Evolutionary conservation across 2,797 vertebrate genomes (phyloP), one percentile per base, ranked within the genome.

Genomic region (Astyanax mexicanus): DNA sequence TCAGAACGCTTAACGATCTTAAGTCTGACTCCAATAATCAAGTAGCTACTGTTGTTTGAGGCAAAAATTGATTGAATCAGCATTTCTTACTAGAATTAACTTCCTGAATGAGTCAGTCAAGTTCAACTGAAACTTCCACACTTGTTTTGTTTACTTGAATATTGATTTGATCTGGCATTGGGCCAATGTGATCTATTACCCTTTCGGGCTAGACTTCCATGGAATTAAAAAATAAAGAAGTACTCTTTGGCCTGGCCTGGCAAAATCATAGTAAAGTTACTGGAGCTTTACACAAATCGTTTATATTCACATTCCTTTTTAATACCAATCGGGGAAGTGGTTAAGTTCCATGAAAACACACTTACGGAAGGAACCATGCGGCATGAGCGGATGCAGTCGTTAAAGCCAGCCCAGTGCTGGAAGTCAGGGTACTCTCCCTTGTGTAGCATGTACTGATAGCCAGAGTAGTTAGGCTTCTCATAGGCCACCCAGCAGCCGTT

Each of bases 341-440:
- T 11, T 21, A 4, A 17, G 7, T 37, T 19, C 38, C 3, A 45
- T 35, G 19, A 47, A 45, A 44, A 13, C 21, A 62, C 78, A 92
- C 92, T 94, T 85, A 94, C 93, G 44, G 91, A 84, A 62, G 92
- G 92, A 70, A 93, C 89, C 89, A 93, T 89, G 38, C 91, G 91
- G 82, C 93, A 94, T 83, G 93, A 94, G 69, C 92, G 92, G 84
- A 94, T 93, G 71, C 91, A 92, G 88, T 94, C 91, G 32, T 92
- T 94, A 89, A 93, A 94, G 79, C 93, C 93, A 0, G 91, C 88
- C 93, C 93, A 94, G 83, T 88, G 89, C 23, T 92, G 92, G 80
- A 91, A 92, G 83, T 92, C 91, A 0, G 91, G 88, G 81, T 94
- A 94, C 54, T 94, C 92, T 44, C 93, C 93, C 86, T 92, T 92